Base-by-base conservation (phyloP, 2,888 invertebrate genomes). In the Deilephila porcellus region DNA sequence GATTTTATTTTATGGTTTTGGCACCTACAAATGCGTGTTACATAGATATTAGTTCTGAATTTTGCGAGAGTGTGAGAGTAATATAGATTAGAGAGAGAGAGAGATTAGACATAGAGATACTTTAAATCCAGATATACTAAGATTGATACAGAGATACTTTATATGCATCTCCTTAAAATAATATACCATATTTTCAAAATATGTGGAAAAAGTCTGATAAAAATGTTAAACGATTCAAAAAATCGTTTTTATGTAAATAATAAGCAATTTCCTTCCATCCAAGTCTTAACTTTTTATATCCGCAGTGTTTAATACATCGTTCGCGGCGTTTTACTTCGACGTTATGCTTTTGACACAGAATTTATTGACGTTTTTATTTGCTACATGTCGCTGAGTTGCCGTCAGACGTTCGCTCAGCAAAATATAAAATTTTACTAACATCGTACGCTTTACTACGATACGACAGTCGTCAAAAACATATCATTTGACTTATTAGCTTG, bases 311-410 rank as follows among this genome's bases (percentile, higher is more conserved):
- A 20, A 70, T 32, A 73, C 67, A 20, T 70, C 73, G 17, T 56
- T 63, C 17, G 56, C 62, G 20, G n/a, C 34, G 1, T 45, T 74
- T 29, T 63, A 32, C 63, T 34, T 63, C 25, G 34, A 37, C 52
- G 52, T 52, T 67, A 67, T 52, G 67, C 25, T 67, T 52, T 52
- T 67, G 52, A 67, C 67, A 67, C 6, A 6, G 45, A 64, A 67
- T 67, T 67, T 67, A 67, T 67, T 52, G 67, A 67, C 67, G 52
- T 67, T 67, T 67, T 67, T 67, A 67, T 67, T 52, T 67, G 45
- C 25, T 56, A 56, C 63, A 34, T 14, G 67, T 67, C 17, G 29
- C 60, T 45, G 52, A 45, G 60, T 14, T 45, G 52, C 45, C 45
- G 45, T 67, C 67, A 67, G 52, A 25, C 67, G 25, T 52, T 63